phyloP scores from a whole-genome alignment of 2,797 vertebrate species.

The Lemur catta region DNA sequence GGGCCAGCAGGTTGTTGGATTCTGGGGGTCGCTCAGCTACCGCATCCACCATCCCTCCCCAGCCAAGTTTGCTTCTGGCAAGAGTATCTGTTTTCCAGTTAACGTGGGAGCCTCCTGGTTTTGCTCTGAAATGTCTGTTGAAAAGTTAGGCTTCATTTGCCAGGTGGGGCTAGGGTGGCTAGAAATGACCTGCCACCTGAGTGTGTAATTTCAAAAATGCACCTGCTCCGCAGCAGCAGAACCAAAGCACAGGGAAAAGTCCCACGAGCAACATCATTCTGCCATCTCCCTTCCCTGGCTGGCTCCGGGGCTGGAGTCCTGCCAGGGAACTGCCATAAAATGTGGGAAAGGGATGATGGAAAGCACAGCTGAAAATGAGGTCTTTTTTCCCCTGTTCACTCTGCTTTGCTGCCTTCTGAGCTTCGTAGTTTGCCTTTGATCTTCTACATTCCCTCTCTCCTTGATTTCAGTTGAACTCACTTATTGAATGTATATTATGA shows the following conservation, averaged over 20 bases:
- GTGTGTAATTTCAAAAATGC: conserved; percentile 55
- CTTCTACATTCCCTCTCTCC: not conserved
- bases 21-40: not conserved
- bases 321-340: conserved; percentile 52
- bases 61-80: not conserved
- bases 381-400: not conserved
- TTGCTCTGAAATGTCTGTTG: conserved; percentile 19
- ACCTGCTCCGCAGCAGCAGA: conserved; percentile 56
- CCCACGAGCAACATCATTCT: conserved; percentile 49
- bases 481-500: not conserved
- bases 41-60: not conserved
- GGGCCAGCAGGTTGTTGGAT: not conserved
- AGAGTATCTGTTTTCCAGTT: conserved; percentile 44
- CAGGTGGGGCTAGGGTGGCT: conserved; percentile 28
- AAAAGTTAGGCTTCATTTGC: conserved; percentile 14
- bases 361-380: not conserved
- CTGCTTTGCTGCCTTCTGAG: not conserved
- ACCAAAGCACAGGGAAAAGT: conserved; percentile 45
- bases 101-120: conserved; percentile 6
- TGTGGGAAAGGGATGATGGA: not conserved
- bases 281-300: conserved; percentile 43
- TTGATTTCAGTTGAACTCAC: not conserved
- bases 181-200: conserved; percentile 26
- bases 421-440: conserved; percentile 32
- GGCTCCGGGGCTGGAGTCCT: not conserved